Evolutionary conservation across 1,140 invertebrate species (phyloP).

Genomic region (Musca domestica): DNA sequence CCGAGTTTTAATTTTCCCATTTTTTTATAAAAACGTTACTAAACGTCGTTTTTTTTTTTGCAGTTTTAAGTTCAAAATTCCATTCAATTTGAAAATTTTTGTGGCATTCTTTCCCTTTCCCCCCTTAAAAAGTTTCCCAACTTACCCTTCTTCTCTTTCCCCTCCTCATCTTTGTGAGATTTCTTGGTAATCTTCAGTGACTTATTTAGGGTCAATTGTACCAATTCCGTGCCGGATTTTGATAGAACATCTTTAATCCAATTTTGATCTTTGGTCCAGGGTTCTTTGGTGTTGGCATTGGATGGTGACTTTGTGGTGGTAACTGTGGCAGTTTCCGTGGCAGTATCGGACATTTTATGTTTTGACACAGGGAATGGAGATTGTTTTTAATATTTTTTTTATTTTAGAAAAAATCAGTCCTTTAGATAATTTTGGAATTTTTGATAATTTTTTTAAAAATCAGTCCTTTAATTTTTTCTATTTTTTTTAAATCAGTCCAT

Average conservation of each 20-base stretch:
- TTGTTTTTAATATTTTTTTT: slow-evolving; percentile 10
- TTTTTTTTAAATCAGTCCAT: too few species aligned
- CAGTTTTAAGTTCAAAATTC: too few species aligned
- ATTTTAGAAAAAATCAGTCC: slow-evolving; percentile 10
- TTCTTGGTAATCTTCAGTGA: background rate
- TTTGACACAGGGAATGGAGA: slow-evolving; percentile 20
- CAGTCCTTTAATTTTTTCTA: too few species aligned
- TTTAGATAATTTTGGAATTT: too few species aligned
- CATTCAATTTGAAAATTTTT: background rate
- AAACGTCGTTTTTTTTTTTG: too few species aligned
- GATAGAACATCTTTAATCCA: slow-evolving; percentile 49
- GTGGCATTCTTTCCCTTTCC: background rate
- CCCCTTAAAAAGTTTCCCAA: background rate
- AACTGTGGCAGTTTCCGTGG: background rate
- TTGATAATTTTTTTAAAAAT: too few species aligned
- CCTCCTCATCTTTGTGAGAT: background rate
- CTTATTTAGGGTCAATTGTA: slow-evolving; percentile 34
- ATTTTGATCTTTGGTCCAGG: slow-evolving; percentile 43
- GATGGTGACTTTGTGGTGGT: slow-evolving; percentile 27
- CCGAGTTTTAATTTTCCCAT: background rate
- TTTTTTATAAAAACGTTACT: background rate
- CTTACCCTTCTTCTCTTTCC: background rate
- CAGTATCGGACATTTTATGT: slow-evolving; percentile 16
- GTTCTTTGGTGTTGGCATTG: slow-evolving; percentile 4
- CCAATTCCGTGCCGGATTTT: slow-evolving; percentile 49